Base-by-base conservation (phyloP, 2,797 vertebrate genomes). In the Acanthurus leucopareius region DNA sequence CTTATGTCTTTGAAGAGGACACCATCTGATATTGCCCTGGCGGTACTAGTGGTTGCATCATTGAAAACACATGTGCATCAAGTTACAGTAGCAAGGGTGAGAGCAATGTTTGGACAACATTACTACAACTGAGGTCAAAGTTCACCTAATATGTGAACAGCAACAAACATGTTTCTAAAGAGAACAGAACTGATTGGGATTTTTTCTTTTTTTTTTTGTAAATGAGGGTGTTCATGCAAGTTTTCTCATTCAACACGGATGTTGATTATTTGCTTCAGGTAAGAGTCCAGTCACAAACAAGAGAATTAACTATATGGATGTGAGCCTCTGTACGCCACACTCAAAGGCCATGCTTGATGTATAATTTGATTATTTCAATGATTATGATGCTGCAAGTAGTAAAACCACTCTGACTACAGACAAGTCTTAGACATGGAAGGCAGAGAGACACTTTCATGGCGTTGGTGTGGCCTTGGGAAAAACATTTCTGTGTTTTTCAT, bases 1-100 rank as follows among this genome's bases (percentile, higher is more conserved):
- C 87, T 92, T 69, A 54, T 80, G 71, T 69, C 91, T 93, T 93
- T 94, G 91, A 95, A 94, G 91, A 92, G 77, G 90, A 93, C 82
- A 91, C 91, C 87, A 74, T 88, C 83, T 89, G 92, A 93, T 92
- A 91, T 87, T 89, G 84, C 77, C 58, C 76, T 75, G 75, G 80
- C 66, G 56, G 54, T 57, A 62, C 60, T 49, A 15, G 60, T 44
- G 70, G 86, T 88, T 90, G 75, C 77, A 89, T 91, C 90, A 94
- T 92, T 90, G 69, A 89, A 91, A 95, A 92, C 93, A 94, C 80
- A 89, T 95, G 94, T 88, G 83, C 69, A 74, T 86, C 47, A 1
- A 52, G 81, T 92, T 89, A 89, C 90, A 90, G 88, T 89, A 91
- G 85, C 82, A 57, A 69, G 66, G 83, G 59, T 45, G 64, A 57